These are phyloP conservation scores for Scytalopus superciliaris DNA, from an alignment of 2,113 vertebrate genomes.

Conservation along the genomic window DNA sequence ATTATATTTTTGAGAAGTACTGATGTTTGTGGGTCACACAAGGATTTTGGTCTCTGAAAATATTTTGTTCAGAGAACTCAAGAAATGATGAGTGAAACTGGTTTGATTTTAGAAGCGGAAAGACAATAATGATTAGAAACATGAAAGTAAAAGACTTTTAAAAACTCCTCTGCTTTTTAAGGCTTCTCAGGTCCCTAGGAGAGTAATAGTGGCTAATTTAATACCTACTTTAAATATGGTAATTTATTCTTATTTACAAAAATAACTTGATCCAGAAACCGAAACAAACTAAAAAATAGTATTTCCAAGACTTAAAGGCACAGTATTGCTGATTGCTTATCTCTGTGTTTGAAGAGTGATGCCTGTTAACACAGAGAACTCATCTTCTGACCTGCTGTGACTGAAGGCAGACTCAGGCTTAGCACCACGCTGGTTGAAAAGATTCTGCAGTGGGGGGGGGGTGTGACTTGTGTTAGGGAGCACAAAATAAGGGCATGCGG, in stretches of 20 bases:
- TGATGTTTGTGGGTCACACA: constrained; percentile 22
- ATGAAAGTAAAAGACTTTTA: background rate
- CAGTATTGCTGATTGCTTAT: background rate
- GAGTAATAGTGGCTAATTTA: background rate
- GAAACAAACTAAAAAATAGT: background rate
- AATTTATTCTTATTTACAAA: background rate
- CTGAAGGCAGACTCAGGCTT: background rate
- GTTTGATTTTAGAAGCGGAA: background rate
- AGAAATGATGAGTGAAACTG: background rate
- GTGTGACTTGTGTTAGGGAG: background rate
- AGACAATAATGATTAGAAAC: background rate
- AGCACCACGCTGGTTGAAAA: background rate
- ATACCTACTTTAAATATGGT: background rate
- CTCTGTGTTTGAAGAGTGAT: background rate
- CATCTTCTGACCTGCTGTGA: background rate
- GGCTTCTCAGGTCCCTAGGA: background rate
- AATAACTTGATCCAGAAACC: background rate
- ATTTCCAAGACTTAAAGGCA: background rate
- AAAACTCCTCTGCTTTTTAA: background rate
- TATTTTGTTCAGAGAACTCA: background rate
- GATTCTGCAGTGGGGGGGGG: background rate
- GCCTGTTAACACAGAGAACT: background rate
- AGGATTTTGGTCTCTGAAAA: background rate
- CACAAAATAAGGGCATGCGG: background rate
- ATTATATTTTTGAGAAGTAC: background rate